Base-by-base conservation (phyloP, 2,888 invertebrate species). In the Palloptera scutellata region DNA sequence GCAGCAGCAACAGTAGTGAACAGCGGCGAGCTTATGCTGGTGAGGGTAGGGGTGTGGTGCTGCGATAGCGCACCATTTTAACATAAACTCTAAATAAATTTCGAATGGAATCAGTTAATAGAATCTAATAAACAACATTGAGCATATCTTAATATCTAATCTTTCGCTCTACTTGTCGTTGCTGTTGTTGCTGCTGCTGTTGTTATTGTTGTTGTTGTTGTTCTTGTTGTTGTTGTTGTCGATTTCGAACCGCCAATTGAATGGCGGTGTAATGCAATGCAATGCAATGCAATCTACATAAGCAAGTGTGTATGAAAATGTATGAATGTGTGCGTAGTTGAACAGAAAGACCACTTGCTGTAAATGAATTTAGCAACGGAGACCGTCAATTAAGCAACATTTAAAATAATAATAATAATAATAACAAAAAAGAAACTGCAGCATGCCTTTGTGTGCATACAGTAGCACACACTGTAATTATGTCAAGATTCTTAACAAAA, bases 121-220 rank as follows among this genome's bases (percentile, higher is more conserved):
- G 78, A 75, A 79, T 77, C 78, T 77, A 78, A 79, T 77, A 78
- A 79, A 76, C 77, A 79, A 77, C 79, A 76, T n/a, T 79, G 70
- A 73, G 64, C 74, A 54, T 78, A 78, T 78, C 79, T 78, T 76
- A 41, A 72, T 71, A 77, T 77, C 77, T 77, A 77, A 77, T 77
- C 77, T 8, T 42, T 13, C 15, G 30, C 30, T 30, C 30, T 48
- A n/a, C 2, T 15, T 30, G 30, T 30, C 6, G 30, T 30, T 30
- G 3, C 6, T 30, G 30, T 30, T 30, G 30, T 30, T 30, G 30
- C 6, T 13, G 51, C 4, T 48, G 15, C 6, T 41, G 20, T 3
- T 40, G 54, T 12, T 19, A 4, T 17, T 30, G 30, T 30, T 30
- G 30, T 30, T 30, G 3, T 30, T 30, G 30, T 30, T 30, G 30